These are phyloP conservation scores for Hyles lineata DNA, from an alignment of 2,888 invertebrate genomes.

Conservation along the genomic window DNA sequence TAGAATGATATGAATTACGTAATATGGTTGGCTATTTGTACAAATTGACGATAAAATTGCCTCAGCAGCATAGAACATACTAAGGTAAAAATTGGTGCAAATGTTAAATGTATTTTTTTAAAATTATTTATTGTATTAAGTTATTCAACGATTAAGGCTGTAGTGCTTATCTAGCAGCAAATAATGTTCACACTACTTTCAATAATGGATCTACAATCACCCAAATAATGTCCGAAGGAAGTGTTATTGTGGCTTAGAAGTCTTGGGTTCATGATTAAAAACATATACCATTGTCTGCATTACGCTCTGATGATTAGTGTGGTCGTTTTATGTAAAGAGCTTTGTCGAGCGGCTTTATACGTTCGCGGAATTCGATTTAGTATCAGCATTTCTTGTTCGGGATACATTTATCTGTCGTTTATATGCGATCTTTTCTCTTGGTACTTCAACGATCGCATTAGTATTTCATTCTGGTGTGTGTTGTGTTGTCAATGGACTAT, in stretches of 20 bases:
- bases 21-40: no score
- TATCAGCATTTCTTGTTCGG: not conserved
- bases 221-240: no score
- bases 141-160: no score
- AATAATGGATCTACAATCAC: no score
- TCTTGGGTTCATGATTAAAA: not conserved
- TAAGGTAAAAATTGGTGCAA: no score
- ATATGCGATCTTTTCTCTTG: slow-evolving; percentile 6
- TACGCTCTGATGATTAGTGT: not conserved
- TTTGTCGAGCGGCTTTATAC: not conserved
- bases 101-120: no score
- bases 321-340: slow-evolving; percentile 7
- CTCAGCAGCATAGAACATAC: no score
- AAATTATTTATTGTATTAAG: no score
- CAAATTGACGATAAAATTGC: no score
- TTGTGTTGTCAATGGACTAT: not conserved
- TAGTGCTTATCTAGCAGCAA: no score
- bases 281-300: not conserved
- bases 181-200: no score
- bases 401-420: slow-evolving; percentile 14
- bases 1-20: no score
- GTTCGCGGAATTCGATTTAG: slow-evolving; percentile 21
- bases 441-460: not conserved
- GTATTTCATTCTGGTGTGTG: not conserved
- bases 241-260: not conserved